Conservation (phyloP, 2,888 invertebrate genomes). For the Lamellibrachia columna region DNA sequence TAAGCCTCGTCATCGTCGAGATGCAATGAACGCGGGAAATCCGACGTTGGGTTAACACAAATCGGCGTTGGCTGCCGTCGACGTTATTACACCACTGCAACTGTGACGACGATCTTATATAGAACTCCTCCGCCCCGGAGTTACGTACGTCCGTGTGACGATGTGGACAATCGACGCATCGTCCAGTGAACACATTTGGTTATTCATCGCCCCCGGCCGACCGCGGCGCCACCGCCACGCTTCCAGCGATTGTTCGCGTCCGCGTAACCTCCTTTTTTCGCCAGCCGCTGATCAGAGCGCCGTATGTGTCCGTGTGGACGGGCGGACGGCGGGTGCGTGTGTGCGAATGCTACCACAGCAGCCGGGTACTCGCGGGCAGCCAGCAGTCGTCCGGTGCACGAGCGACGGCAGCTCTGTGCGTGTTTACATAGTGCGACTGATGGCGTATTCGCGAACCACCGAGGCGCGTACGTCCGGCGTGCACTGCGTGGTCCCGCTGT, state of each 20-base stretch:
- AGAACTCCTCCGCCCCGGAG: background rate
- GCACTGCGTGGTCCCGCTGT: background rate
- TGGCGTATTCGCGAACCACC: background rate
- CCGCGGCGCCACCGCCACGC: background rate
- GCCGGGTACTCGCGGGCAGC: background rate
- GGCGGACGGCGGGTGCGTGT: background rate
- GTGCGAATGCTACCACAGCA: background rate
- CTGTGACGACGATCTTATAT: background rate
- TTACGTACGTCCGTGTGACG: background rate
- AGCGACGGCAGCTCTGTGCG: background rate
- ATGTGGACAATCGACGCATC: background rate
- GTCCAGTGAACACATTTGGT: background rate
- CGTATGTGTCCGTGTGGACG: background rate
- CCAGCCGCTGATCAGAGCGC: background rate
- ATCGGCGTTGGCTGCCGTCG: background rate
- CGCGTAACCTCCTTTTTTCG: constrained; percentile 16
- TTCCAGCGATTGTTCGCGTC: background rate
- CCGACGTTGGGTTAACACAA: background rate
- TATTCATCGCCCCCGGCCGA: background rate
- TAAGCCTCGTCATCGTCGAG: background rate
- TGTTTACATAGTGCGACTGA: background rate
- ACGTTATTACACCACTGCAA: background rate
- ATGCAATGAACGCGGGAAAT: background rate
- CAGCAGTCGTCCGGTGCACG: background rate
- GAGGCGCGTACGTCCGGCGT: background rate